Percentiles rank a stretch among this genome's conserved stretches.
phyloP scores from a whole-genome alignment of 2,113 vertebrate species.

The Scophthalmus maximus region DNA sequence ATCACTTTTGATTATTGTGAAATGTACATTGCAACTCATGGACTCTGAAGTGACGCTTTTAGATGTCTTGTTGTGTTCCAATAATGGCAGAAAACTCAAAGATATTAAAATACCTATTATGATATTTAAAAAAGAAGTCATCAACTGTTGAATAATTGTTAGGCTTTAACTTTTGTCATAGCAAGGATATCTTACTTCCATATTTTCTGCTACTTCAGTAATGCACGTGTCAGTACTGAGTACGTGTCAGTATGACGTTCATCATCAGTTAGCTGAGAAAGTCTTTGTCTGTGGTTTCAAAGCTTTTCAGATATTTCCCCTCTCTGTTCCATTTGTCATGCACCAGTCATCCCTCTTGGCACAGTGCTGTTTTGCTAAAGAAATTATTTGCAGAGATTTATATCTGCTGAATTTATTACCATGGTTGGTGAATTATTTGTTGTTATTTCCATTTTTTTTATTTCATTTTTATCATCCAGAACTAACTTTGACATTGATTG shows the following conservation, averaged over 20 bases:
- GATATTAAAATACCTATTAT: no score
- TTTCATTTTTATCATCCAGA: background rate
- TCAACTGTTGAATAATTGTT: no score
- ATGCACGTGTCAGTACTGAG: no score
- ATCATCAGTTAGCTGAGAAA: background rate
- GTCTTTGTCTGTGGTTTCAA: background rate
- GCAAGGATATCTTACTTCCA: no score
- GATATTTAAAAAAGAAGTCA: no score
- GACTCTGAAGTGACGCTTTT: background rate
- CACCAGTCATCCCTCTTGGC: background rate
- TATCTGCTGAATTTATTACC: background rate
- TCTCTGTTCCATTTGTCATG: background rate
- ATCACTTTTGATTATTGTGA: background rate
- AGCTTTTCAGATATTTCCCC: background rate
- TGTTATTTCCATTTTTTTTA: background rate
- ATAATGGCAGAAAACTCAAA: no score
- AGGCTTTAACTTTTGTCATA: no score
- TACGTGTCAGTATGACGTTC: background rate
- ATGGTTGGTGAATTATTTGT: background rate
- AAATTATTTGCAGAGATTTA: background rate
- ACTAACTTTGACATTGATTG: background rate
- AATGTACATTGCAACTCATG: background rate
- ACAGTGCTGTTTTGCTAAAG: background rate
- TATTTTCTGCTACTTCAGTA: no score
- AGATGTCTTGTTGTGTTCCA: no score